Evolutionary conservation across 2,888 invertebrate species (phyloP), one percentile per base, ranked within the genome.

Genomic region (Drosophila mimetica): DNA sequence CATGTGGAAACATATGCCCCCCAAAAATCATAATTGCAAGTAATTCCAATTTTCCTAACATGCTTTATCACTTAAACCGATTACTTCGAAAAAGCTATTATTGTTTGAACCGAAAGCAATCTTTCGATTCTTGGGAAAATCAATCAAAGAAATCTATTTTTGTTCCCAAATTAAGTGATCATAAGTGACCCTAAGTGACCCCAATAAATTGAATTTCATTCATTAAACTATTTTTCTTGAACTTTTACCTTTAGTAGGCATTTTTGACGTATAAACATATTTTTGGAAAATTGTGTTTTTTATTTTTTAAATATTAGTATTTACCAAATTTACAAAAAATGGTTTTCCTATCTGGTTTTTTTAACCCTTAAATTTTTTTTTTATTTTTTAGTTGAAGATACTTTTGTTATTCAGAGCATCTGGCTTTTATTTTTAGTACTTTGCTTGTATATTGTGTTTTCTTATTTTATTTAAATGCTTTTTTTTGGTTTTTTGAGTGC

Each of bases 401-500:
- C n/a, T n/a, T n/a, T n/a, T n/a, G n/a, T 16, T 25, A 25, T 25
- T 25, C 6, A 18, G 1, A 41, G n/a, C 20, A 13, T n/a, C n/a
- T 20, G 4, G 13, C 13, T 41, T 20, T 41, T 20, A 13, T 1
- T 20, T 13, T n/a, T n/a, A 22, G 3, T n/a, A 1, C 41, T 7
- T n/a, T 42, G n/a, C 7, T 3, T 0, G 1, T 2, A 1, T 14
- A 20, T 5, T 18, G 18, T 32, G 20, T 37, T 58, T 66, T 44
- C 14, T 32, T 47, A 18, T 20, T 11, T 39, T 39, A 39, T 39
- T 18, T 39, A 39, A 37, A 34, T 37, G 9, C 20, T 42, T 32
- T 50, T 57, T 50, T 50, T 41, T 69, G 37, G 4, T 50, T 71
- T 51, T 72, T 18, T 18, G 42, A 4, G 13, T 20, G 74, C 74